Evolutionary conservation across 2,888 invertebrate species (phyloP).

Genomic region (Heliconius charithonia): DNA sequence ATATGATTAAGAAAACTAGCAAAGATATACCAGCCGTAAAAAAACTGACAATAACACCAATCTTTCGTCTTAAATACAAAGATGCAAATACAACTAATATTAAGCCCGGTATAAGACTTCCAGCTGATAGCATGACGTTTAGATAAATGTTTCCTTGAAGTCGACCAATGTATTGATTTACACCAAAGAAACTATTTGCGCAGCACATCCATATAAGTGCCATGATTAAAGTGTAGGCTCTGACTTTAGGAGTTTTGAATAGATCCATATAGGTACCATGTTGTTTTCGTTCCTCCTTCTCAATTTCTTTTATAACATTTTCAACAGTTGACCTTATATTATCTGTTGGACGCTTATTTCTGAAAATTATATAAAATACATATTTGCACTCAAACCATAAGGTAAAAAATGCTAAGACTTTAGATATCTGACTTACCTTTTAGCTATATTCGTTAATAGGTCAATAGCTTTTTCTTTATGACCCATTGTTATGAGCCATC

Average conservation of each 20-base stretch:
- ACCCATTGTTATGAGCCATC: conserved; percentile 89
- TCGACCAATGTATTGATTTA: conserved; percentile 90
- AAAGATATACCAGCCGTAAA: conserved; percentile 63
- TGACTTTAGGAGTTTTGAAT: conserved; percentile 86
- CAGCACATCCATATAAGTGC: conserved; percentile 91
- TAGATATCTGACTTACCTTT: conserved; percentile 56
- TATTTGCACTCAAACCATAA: neutral
- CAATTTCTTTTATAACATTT: conserved; percentile 63
- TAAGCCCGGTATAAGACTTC: conserved; percentile 62
- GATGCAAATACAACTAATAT: conserved; percentile 64
- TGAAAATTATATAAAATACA: conserved; percentile 51
- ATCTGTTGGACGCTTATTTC: conserved; percentile 71
- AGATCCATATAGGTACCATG: conserved; percentile 83
- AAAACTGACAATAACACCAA: conserved; percentile 64
- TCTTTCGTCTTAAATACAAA: conserved; percentile 64
- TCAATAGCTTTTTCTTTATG: conserved; percentile 84
- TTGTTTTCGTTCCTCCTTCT: conserved; percentile 52
- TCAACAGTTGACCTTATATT: conserved; percentile 65
- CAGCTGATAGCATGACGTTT: conserved; percentile 89
- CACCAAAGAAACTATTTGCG: conserved; percentile 91
- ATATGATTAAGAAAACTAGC: conserved; percentile 68
- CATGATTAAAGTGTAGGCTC: conserved; percentile 86
- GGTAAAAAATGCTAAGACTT: neutral
- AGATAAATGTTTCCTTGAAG: conserved; percentile 90
- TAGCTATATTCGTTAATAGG: conserved; percentile 86